Percentiles rank a stretch among this genome's conserved stretches.
Evolutionary conservation across 1,140 invertebrate species (phyloP).

Genomic region (Papilio machaon): DNA sequence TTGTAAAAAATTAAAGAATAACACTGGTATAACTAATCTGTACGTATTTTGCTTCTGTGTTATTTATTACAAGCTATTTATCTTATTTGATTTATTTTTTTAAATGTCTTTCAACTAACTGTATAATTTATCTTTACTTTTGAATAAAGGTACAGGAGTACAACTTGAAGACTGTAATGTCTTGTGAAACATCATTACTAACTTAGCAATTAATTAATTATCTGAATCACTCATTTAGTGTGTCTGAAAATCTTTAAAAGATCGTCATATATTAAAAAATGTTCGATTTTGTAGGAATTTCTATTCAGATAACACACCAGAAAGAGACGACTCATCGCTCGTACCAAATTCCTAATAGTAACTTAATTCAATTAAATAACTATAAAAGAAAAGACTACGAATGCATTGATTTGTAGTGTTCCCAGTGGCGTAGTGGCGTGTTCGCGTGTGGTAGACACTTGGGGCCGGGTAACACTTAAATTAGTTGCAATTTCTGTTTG

Average conservation of each 20-base stretch:
- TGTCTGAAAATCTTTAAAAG: no score
- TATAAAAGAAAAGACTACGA: not conserved
- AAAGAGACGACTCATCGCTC: no score
- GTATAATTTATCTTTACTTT: not conserved
- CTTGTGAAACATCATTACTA: no score
- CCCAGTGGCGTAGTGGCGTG: conserved; percentile 71
- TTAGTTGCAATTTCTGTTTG: conserved; percentile 78
- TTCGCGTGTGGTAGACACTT: conserved; percentile 73
- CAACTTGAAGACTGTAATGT: not conserved
- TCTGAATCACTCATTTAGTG: no score
- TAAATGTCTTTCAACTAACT: not conserved
- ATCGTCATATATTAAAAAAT: no score
- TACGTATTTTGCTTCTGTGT: conserved; percentile 5
- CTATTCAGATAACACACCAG: no score
- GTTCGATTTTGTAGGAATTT: no score
- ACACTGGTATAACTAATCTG: conserved; percentile 5
- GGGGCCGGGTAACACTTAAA: conserved; percentile 72
- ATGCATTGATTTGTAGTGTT: conserved; percentile 44
- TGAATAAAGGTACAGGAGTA: not conserved
- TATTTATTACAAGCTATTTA: conserved; percentile 15
- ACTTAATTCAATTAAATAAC: not conserved
- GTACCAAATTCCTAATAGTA: no score
- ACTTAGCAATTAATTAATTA: no score
- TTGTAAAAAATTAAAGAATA: not conserved
- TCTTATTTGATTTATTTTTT: not conserved